A percentile compares a stretch with the other conserved stretches of the same genome.
These are phyloP conservation scores for Muscidifurax raptorellus DNA, from an alignment of 1,140 invertebrate species.

Conservation along the genomic window DNA sequence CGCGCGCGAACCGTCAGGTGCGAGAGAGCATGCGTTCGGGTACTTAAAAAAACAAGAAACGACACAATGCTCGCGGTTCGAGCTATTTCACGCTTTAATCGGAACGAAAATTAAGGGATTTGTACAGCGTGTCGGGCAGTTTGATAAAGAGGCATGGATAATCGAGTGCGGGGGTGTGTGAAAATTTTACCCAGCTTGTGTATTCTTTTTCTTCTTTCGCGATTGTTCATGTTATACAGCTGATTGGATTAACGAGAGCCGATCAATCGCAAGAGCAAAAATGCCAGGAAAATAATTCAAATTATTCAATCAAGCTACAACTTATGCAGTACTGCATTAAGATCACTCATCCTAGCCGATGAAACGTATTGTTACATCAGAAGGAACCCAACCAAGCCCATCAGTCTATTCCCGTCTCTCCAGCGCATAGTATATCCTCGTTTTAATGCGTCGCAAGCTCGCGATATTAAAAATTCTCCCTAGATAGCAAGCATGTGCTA, in stretches of 20 bases:
- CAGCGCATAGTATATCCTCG: background rate
- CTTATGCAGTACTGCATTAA: too few species aligned
- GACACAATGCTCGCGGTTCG: background rate
- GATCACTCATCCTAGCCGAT: too few species aligned
- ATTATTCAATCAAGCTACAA: too few species aligned
- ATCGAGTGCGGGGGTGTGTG: background rate
- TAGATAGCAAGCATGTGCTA: background rate
- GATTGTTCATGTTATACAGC: too few species aligned
- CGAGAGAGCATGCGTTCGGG: background rate
- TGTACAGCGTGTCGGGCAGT: conserved; percentile 4
- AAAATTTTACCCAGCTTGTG: background rate
- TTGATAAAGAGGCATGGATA: conserved; percentile 28
- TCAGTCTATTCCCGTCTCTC: background rate
- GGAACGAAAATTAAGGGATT: conserved; percentile 28
- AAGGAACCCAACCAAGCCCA: background rate
- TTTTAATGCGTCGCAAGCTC: background rate
- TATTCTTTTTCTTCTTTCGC: background rate
- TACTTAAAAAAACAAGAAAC: background rate
- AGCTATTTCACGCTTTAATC: conserved; percentile 20
- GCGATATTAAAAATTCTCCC: background rate
- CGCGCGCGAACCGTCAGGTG: background rate
- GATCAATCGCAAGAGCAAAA: background rate
- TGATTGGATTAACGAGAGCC: background rate
- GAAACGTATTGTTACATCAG: background rate
- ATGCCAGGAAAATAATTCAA: background rate